phyloP scores from a whole-genome alignment of 2,113 vertebrate species.

The Heterotilapia buettikoferi region DNA sequence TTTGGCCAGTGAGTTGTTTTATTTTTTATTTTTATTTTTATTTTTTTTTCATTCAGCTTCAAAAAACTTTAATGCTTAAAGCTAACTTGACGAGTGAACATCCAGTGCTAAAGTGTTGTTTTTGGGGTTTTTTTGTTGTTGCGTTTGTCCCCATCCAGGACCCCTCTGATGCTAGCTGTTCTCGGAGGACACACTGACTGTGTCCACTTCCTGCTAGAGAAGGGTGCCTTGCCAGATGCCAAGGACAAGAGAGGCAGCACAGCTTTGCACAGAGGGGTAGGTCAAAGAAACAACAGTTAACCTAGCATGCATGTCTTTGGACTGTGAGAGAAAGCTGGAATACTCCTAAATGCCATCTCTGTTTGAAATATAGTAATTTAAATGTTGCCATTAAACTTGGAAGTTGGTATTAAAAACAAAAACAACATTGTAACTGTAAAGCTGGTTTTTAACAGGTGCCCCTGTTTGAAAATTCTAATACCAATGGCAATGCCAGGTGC shows the following conservation, averaged over 20 bases:
- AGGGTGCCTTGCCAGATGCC: conserved; percentile 84
- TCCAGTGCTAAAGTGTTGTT: background rate
- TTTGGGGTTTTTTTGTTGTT: too few species aligned
- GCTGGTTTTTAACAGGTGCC: background rate
- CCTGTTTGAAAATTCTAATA: background rate
- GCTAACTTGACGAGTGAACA: background rate
- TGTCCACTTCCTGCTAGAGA: conserved; percentile 89
- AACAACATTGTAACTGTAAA: background rate
- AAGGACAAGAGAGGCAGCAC: conserved; percentile 88
- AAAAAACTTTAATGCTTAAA: background rate
- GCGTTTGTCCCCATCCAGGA: conserved; percentile 65
- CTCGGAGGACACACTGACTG: conserved; percentile 90
- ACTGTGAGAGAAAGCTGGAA: background rate
- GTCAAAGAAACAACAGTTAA: conserved; percentile 21
- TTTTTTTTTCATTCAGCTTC: background rate
- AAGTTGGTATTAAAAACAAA: background rate
- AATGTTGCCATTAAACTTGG: background rate
- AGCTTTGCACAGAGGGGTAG: conserved; percentile 89
- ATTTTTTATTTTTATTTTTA: background rate
- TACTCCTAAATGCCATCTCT: background rate
- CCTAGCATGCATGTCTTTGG: background rate
- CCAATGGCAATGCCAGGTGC: background rate
- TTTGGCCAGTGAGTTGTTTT: conserved; percentile 85
- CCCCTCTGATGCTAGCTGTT: conserved; percentile 90
- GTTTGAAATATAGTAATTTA: background rate